Evolutionary conservation across 2,797 vertebrate species (phyloP).

Genomic region (Sebastes glaucus): DNA sequence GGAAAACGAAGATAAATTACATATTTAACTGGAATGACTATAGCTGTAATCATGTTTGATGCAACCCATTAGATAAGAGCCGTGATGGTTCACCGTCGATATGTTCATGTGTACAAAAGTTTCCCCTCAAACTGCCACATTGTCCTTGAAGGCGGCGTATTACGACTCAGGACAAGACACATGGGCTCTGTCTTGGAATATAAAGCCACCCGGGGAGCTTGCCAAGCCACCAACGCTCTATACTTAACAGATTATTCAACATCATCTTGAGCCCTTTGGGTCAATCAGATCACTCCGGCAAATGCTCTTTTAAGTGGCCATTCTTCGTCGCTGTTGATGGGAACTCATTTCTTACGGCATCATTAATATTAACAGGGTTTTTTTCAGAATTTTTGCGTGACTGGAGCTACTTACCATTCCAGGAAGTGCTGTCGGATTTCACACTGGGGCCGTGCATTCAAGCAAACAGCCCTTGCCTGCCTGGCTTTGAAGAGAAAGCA

Average conservation of each 20-base stretch:
- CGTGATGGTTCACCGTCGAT: not conserved
- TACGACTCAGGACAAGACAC: conserved; percentile 20
- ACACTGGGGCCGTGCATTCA: conserved; percentile 18
- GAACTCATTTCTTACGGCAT: conserved; percentile 26
- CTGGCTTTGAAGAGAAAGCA: conserved; percentile 29
- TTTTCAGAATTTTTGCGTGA: conserved; percentile 44
- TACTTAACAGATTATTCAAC: conserved; percentile 67
- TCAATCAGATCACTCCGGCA: conserved; percentile 50
- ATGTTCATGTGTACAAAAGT: not conserved
- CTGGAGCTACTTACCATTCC: conserved; percentile 42
- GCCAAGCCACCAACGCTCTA: conserved; percentile 59
- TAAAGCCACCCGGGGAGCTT: conserved; percentile 33
- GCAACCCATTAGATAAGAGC: not conserved
- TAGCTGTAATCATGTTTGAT: not conserved
- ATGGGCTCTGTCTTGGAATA: conserved; percentile 34
- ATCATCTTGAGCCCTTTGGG: conserved; percentile 41
- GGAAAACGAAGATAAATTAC: not conserved
- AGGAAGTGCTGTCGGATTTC: conserved; percentile 35
- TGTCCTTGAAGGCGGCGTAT: conserved; percentile 39
- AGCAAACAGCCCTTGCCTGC: conserved; percentile 30
- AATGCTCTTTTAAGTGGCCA: conserved; percentile 47
- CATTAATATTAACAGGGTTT: conserved; percentile 51
- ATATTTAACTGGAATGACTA: not conserved
- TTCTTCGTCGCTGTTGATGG: conserved; percentile 41
- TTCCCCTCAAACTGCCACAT: not conserved